Base-by-base conservation (phyloP, 2,888 invertebrate genomes). In the Melipona beecheii region DNA sequence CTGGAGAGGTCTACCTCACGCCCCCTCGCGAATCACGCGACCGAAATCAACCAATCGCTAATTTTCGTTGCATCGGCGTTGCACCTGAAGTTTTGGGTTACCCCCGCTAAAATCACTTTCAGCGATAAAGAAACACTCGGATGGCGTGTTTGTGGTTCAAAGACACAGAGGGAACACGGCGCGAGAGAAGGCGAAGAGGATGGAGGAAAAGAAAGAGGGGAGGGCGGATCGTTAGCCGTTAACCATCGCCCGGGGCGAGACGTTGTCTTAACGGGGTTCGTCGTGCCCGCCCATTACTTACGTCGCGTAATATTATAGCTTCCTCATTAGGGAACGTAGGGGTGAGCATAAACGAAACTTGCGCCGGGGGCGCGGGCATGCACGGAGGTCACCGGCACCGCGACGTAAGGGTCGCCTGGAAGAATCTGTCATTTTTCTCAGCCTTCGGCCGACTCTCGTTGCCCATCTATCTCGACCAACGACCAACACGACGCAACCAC, bases 241-340 rank as follows among this genome's bases (percentile, higher is more conserved):
- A 89, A 90, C 79, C 87, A 87, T 84, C 81, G 85, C 88, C 84
- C 78, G 80, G 77, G 85, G 84, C 86, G 80, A 86, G 81, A 74
- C 58, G 73, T 77, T 75, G 78, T 82, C 78, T 78, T 90, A 89
- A 90, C 87, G 81, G 87, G 71, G 85, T 75, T 81, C 84, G 65
- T 76, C 82, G 56, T 73, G 77, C 43, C 69, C 81, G 84, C 88
- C 87, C 88, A 91, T 91, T 91, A 91, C 88, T 88, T 87, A 90
- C 87, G 78, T 86, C 83, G 76, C 78, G 91, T 90, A 91, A 90
- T 89, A 88, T 90, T 91, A 90, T 91, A 91, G 87, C 90, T 91
- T 91, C 88, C 90, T 91, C 91, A 91, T 91, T 91, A 91, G 86
- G 73, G 87, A 68, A 78, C 70, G 81, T 83, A 87, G 86, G 84